These are phyloP conservation scores for Cygnus atratus DNA, from an alignment of 2,113 vertebrate species.

Conservation along the genomic window DNA sequence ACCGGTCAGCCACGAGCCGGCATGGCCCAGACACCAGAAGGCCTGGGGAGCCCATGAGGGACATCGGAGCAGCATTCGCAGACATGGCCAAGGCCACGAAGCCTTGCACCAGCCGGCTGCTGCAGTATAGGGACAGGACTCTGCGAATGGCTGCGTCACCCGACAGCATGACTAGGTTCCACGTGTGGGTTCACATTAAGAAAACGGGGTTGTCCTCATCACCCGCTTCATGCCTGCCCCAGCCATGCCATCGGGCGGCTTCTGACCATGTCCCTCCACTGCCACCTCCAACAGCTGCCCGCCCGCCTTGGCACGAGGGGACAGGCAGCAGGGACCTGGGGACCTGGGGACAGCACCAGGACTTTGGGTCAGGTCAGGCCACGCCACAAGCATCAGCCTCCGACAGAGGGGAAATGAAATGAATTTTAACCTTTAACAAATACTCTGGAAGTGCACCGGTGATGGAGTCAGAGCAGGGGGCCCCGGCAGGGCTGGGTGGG, in stretches of 20 bases:
- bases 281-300: accelerated
- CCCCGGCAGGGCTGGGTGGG: accelerated
- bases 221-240: accelerated
- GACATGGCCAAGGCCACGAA: too few species aligned
- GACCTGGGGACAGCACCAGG: accelerated
- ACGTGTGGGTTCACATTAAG: too few species aligned
- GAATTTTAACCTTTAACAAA: not conserved
- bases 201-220: accelerated
- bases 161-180: accelerated
- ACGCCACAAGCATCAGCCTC: not conserved
- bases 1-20: not conserved
- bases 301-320: not conserved
- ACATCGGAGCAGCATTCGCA: accelerated
- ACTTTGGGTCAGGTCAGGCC: not conserved
- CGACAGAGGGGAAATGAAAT: not conserved
- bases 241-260: accelerated
- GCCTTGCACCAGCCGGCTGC: not conserved
- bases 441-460: not conserved
- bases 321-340: accelerated
- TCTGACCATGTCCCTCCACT: not conserved
- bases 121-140: not conserved
- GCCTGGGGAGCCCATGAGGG: not conserved
- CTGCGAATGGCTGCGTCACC: accelerated
- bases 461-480: not conserved
- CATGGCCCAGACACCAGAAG: not conserved